Evolutionary conservation across 2,113 vertebrate genomes (phyloP).

Genomic region (Antechinus flavipes): DNA sequence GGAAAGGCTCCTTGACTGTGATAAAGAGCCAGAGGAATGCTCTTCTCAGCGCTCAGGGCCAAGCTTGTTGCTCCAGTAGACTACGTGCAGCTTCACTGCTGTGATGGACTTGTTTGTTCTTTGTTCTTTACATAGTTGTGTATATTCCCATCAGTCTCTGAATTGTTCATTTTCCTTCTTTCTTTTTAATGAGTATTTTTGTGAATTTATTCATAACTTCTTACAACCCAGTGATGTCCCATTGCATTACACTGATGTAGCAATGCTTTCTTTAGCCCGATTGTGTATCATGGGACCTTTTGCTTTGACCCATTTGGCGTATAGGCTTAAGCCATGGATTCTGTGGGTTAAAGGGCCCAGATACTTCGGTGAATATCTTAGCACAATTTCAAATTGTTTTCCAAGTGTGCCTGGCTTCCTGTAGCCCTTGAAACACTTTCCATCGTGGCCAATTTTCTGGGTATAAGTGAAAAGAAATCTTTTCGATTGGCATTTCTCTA

Average conservation of each 20-base stretch:
- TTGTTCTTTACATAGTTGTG: background rate
- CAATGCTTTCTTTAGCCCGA: background rate
- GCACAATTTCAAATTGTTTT: background rate
- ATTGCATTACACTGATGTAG: background rate
- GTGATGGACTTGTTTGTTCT: background rate
- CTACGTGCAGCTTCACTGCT: background rate
- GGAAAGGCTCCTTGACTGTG: background rate
- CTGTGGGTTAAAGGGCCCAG: background rate
- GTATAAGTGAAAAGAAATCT: background rate
- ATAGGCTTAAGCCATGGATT: background rate
- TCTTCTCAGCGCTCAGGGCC: background rate
- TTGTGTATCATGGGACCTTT: background rate
- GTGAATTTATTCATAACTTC: background rate
- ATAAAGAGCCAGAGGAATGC: background rate
- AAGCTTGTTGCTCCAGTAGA: background rate
- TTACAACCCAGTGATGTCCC: background rate
- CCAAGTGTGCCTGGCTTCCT: background rate
- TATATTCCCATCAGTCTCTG: background rate
- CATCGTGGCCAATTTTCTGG: background rate
- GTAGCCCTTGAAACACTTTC: background rate
- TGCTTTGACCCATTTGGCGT: background rate
- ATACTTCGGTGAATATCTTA: background rate
- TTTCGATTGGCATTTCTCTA: background rate
- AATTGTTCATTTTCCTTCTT: background rate
- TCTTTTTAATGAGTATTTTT: background rate